Evolutionary conservation across 2,888 invertebrate species (phyloP).

Genomic region (Campaea margaritaria): DNA sequence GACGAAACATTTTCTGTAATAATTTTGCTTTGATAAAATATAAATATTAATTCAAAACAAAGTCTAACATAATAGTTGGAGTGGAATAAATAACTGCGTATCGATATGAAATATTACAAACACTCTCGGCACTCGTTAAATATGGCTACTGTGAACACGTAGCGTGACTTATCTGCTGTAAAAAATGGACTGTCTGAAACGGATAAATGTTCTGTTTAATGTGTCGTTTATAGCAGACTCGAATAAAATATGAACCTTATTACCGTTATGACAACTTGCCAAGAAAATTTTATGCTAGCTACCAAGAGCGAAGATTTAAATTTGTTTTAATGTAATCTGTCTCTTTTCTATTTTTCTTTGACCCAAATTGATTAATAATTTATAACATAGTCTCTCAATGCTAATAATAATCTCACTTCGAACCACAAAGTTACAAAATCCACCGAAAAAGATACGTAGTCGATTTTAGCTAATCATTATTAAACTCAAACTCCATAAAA

Average conservation of each 20-base stretch:
- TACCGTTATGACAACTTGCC: conserved; percentile 16
- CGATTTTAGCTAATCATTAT: too few species aligned
- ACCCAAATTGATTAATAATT: too few species aligned
- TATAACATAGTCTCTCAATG: too few species aligned
- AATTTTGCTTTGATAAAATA: conserved; percentile 47
- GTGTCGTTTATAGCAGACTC: conserved; percentile 18
- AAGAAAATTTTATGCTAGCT: neutral
- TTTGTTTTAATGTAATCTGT: too few species aligned
- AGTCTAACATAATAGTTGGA: conserved; percentile 51
- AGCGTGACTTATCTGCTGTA: conserved; percentile 54
- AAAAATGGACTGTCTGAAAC: conserved; percentile 54
- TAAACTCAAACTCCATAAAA: too few species aligned
- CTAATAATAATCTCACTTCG: too few species aligned
- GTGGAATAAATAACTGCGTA: conserved; percentile 58
- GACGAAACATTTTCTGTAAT: conserved; percentile 53
- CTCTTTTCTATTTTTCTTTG: too few species aligned
- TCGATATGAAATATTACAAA: conserved; percentile 63
- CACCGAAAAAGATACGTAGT: too few species aligned
- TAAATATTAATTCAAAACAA: conserved; percentile 48
- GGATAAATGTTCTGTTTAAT: conserved; percentile 39
- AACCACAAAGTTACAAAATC: too few species aligned
- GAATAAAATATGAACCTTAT: conserved; percentile 23
- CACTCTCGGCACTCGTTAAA: conserved; percentile 55
- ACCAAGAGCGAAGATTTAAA: too few species aligned
- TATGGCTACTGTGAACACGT: conserved; percentile 56